Conservation (phyloP, 2,888 invertebrate species). For the Agonopterix alstromeriana region DNA sequence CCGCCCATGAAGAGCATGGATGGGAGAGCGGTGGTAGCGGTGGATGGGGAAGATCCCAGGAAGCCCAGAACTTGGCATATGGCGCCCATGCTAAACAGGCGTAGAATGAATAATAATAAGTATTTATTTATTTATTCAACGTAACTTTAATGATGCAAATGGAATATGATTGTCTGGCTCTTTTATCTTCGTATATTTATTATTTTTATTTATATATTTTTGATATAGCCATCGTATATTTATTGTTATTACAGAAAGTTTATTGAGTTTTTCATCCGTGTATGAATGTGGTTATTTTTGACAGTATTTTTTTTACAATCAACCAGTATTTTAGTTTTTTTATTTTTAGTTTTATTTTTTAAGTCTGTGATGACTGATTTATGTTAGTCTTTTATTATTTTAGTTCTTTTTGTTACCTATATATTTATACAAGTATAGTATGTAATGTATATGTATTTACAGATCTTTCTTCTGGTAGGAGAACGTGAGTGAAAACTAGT, state of each 20-base stretch:
- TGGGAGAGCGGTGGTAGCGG: slow-evolving; percentile 65
- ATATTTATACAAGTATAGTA: slow-evolving; percentile 1
- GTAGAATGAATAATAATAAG: slow-evolving; percentile 26
- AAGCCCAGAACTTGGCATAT: slow-evolving; percentile 83
- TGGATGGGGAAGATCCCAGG: slow-evolving; percentile 81
- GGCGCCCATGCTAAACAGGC: slow-evolving; percentile 74
- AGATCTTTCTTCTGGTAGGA: slow-evolving; percentile 12
- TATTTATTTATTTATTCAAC: slow-evolving; percentile 10
- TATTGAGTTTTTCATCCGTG: slow-evolving; percentile 1
- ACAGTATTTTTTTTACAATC: slow-evolving; percentile 10
- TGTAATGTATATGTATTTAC: slow-evolving; percentile 7
- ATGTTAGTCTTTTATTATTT: slow-evolving; percentile 12
- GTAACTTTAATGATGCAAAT: neutral
- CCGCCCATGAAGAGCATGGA: slow-evolving; percentile 77
- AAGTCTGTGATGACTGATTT: slow-evolving; percentile 10
- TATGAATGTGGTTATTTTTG: slow-evolving; percentile 4
- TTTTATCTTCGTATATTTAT: neutral
- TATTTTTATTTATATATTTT: neutral
- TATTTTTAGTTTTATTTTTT: slow-evolving; percentile 8
- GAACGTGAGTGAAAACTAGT: slow-evolving; percentile 3
- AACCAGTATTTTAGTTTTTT: slow-evolving; percentile 7
- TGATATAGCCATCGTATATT: slow-evolving; percentile 5
- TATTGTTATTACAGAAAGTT: neutral
- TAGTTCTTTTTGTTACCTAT: neutral
- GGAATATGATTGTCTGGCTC: neutral